These are phyloP conservation scores for Molanna angustata DNA, from an alignment of 2,888 invertebrate genomes.

Conservation along the genomic window DNA sequence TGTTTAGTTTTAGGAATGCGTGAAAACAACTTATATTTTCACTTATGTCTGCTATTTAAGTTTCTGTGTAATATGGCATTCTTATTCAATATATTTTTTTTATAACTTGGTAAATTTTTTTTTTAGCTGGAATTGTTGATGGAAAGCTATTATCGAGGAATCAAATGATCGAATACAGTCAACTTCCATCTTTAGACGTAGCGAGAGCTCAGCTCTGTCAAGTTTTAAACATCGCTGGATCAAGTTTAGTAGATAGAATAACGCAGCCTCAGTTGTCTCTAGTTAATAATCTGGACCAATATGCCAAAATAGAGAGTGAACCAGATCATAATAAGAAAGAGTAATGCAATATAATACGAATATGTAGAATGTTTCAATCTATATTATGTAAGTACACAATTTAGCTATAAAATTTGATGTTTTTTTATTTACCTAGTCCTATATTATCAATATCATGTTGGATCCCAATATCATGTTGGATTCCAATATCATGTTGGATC, in stretches of 20 bases:
- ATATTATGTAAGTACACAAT: not conserved
- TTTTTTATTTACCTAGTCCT: too few species aligned
- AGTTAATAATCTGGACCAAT: constrained; percentile 63
- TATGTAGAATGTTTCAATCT: not conserved
- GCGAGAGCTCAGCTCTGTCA: constrained; percentile 68
- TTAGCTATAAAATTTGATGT: not conserved
- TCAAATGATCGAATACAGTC: constrained; percentile 65
- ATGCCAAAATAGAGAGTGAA: constrained; percentile 38
- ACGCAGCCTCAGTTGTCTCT: constrained; percentile 67
- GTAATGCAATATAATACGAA: not conserved
- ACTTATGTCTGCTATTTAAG: too few species aligned
- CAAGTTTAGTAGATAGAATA: constrained; percentile 62
- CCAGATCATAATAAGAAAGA: too few species aligned
- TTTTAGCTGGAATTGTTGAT: constrained; percentile 71
- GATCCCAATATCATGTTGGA: too few species aligned
- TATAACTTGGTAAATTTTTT: too few species aligned
- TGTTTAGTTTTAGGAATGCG: too few species aligned
- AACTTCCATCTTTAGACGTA: constrained; percentile 61
- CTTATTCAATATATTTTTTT: too few species aligned
- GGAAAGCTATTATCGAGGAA: constrained; percentile 65
- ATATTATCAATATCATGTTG: too few species aligned
- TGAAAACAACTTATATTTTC: too few species aligned
- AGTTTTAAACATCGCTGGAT: constrained; percentile 63
- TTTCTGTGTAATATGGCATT: too few species aligned
- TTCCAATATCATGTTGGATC: too few species aligned